Evolutionary conservation across 2,113 vertebrate genomes (phyloP).

Genomic region (Eclectus roratus): DNA sequence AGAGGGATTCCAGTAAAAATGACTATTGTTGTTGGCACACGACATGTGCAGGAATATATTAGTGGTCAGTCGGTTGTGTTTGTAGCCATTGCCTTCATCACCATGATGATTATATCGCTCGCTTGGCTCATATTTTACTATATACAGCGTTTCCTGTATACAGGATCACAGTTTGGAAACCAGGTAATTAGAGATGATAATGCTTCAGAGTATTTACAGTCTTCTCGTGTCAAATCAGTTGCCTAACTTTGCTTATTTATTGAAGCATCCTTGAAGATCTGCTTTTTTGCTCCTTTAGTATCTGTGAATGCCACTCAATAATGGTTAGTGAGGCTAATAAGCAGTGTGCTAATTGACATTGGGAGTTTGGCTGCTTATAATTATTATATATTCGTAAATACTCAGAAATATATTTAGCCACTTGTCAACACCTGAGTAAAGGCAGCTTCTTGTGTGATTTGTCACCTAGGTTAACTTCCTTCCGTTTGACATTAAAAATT

Average conservation of each 20-base stretch:
- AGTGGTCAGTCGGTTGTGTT: conserved; percentile 80
- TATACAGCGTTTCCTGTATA: conserved; percentile 80
- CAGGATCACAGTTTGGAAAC: conserved; percentile 78
- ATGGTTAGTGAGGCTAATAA: not conserved
- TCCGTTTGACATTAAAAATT: not conserved
- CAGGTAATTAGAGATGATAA: conserved; percentile 71
- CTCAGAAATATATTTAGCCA: not conserved
- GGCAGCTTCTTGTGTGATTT: not conserved
- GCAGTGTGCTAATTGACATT: not conserved
- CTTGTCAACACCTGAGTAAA: not conserved
- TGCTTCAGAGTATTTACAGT: not conserved
- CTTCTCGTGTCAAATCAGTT: not conserved
- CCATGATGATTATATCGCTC: conserved; percentile 82
- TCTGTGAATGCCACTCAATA: not conserved
- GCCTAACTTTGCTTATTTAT: not conserved
- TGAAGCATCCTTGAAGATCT: not conserved
- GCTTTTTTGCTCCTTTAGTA: not conserved
- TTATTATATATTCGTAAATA: not conserved
- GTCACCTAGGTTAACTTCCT: conserved; percentile 17
- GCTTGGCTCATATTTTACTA: conserved; percentile 84
- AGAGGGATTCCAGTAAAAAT: conserved; percentile 78
- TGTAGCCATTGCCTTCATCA: conserved; percentile 81
- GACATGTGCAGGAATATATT: conserved; percentile 75
- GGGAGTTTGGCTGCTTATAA: not conserved
- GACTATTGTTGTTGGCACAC: conserved; percentile 73